phyloP scores from a whole-genome alignment of 2,113 vertebrate species.

The Dromiciops gliroides region DNA sequence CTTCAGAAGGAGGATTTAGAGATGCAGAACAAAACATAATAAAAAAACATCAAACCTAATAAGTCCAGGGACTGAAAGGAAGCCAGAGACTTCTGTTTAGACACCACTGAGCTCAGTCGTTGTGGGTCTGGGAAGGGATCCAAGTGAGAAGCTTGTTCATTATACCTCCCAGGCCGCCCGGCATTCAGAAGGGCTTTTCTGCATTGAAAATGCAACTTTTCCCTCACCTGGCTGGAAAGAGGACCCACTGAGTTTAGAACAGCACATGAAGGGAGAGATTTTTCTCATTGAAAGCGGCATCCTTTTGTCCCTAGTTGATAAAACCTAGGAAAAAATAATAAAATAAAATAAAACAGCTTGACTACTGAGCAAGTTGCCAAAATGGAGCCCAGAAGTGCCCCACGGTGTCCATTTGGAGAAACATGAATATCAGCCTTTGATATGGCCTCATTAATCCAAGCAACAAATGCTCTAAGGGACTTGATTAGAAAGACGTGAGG shows the following conservation, averaged over 20 bases:
- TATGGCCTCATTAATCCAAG: constrained; percentile 72
- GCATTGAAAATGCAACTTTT: constrained; percentile 77
- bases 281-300: constrained; percentile 77
- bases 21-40: constrained; percentile 75
- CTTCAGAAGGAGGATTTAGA: constrained; percentile 77
- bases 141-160: constrained; percentile 75
- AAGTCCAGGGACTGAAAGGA: constrained; percentile 79
- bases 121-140: constrained; percentile 79
- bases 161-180: constrained; percentile 74
- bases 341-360: constrained; percentile 62
- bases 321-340: constrained; percentile 62
- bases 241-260: constrained; percentile 77
- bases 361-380: constrained; percentile 78
- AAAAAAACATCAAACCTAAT: constrained; percentile 76
- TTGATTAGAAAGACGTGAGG: constrained; percentile 61
- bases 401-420: constrained; percentile 73
- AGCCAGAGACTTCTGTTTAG: constrained; percentile 82
- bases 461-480: constrained; percentile 46
- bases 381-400: constrained; percentile 68
- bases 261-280: constrained; percentile 70
- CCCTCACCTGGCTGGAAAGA: constrained; percentile 81
- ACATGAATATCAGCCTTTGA: constrained; percentile 66
- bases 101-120: constrained; percentile 76
- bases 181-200: constrained; percentile 75
- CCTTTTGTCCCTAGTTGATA: constrained; percentile 80